A percentile compares a stretch with the other conserved stretches of the same genome.
phyloP scores from a whole-genome alignment of 2,888 invertebrate species.

The Pandemis cinnamomeana region DNA sequence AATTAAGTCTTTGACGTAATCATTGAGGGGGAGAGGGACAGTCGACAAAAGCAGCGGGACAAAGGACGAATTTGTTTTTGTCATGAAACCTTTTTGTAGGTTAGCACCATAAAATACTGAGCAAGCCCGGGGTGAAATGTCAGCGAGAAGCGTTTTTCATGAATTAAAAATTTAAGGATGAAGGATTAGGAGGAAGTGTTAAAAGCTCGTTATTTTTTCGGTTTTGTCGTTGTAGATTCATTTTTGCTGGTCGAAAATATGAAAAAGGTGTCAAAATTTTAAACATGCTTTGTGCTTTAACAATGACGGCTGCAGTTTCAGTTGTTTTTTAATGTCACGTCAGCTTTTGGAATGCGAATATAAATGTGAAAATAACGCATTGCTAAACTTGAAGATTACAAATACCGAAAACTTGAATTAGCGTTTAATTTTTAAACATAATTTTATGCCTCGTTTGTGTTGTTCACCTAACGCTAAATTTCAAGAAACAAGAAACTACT shows the following conservation, averaged over 20 bases:
- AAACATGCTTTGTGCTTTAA: not conserved
- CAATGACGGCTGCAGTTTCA: not conserved
- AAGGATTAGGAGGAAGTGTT: slow-evolving; percentile 18
- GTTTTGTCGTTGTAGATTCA: slow-evolving; percentile 12
- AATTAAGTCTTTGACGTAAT: slow-evolving; percentile 36
- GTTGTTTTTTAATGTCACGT: not conserved
- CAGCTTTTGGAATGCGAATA: not conserved
- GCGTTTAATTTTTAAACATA: not conserved
- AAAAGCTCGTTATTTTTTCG: slow-evolving; percentile 21
- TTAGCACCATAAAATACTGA: slow-evolving; percentile 30
- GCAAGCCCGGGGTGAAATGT: slow-evolving; percentile 20
- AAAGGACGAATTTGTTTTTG: slow-evolving; percentile 41
- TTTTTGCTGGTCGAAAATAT: not conserved
- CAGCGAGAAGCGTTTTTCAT: slow-evolving; percentile 17
- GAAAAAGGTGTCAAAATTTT: not conserved
- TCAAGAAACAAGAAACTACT: not conserved
- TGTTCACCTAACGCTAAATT: not conserved
- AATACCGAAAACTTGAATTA: not conserved
- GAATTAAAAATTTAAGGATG: slow-evolving; percentile 24
- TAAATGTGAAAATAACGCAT: not conserved
- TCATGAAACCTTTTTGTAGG: slow-evolving; percentile 30
- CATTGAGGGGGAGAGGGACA: slow-evolving; percentile 20
- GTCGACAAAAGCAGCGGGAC: slow-evolving; percentile 28
- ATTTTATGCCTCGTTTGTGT: not conserved
- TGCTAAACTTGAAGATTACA: not conserved